Base-by-base conservation (phyloP, 2,113 vertebrate genomes). In the Chionomys nivalis region DNA sequence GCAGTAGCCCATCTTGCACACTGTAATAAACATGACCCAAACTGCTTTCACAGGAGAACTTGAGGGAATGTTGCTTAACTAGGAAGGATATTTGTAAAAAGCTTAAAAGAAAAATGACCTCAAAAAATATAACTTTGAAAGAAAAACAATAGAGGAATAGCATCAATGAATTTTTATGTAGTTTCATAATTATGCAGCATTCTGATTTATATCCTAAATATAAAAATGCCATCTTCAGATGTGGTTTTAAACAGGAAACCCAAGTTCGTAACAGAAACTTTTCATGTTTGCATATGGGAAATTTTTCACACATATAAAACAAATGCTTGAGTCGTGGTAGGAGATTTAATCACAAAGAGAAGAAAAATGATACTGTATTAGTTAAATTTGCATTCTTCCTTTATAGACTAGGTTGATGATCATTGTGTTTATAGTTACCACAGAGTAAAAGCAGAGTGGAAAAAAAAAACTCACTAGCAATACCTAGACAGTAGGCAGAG, bases 211-310 rank as follows among this genome's bases (percentile, higher is more conserved):
- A 89, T 47, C 78, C 13, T 95, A 85, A 85, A 36, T 90, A 31
- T 90, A 79, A 31, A 42, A 85, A 91, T 90, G 9, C 88, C 14
- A 0, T 72, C 66, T 83, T 52, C 77, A 77, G 90, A 79, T 91
- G 58, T 96, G 93, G 92, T 95, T 97, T 96, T 95, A 96, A 96
- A 91, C 83, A 93, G 82, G 94, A 97, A 97, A 88, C 10, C 23
- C 63, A 95, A 90, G 81, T 90, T 81, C 9, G 42, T 92, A 90
- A 65, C 77, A 44, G 36, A 94, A 68, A 86, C 4, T 95, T 95
- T 76, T 87, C 65, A 47, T 78, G 85, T 17, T 91, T 73, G 86
- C 58, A 91, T 95, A 77, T 96, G 79, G 68, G 55, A n/a, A 94
- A 92, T 76, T 73, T 95, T 52, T 94, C 44, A 52, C 96, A 11